A percentile compares a stretch with the other conserved stretches of the same genome.
Conservation (phyloP, 2,888 invertebrate genomes). For the Callinectes sapidus region DNA sequence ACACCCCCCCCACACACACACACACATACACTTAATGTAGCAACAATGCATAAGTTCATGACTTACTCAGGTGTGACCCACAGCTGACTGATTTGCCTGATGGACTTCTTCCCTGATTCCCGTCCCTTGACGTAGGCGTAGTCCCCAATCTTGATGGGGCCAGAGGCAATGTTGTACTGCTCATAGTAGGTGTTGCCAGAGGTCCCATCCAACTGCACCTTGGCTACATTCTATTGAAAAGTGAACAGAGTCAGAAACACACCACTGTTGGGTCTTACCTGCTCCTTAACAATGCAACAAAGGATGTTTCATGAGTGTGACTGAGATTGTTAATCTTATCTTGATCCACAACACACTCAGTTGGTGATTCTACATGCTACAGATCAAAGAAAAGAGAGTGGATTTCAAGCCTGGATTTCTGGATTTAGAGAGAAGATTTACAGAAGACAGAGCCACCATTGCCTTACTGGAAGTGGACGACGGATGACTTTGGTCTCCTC, state of each 20-base stretch:
- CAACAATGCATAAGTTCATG: not conserved
- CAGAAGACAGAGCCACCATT: not conserved
- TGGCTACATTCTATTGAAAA: constrained; percentile 84
- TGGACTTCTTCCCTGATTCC: constrained; percentile 91
- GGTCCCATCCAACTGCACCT: constrained; percentile 79
- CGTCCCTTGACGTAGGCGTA: constrained; percentile 93
- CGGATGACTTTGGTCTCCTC: constrained; percentile 88
- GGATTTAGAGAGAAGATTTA: not conserved
- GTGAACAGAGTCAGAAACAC: not conserved
- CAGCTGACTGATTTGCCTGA: constrained; percentile 94
- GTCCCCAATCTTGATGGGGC: constrained; percentile 92
- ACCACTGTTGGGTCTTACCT: not conserved
- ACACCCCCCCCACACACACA: not conserved
- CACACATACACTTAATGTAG: not conserved
- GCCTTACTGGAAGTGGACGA: constrained; percentile 88
- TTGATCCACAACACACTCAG: too few species aligned
- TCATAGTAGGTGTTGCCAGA: constrained; percentile 88
- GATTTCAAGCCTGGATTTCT: too few species aligned
- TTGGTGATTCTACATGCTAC: too few species aligned
- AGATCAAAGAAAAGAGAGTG: too few species aligned
- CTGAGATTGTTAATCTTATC: not conserved
- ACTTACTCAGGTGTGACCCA: constrained; percentile 93
- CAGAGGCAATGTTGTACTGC: constrained; percentile 91
- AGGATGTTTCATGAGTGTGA: not conserved
- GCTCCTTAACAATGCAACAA: not conserved